Evolutionary conservation across 2,888 invertebrate species (phyloP).

Genomic region (Standfussiana lucernea): DNA sequence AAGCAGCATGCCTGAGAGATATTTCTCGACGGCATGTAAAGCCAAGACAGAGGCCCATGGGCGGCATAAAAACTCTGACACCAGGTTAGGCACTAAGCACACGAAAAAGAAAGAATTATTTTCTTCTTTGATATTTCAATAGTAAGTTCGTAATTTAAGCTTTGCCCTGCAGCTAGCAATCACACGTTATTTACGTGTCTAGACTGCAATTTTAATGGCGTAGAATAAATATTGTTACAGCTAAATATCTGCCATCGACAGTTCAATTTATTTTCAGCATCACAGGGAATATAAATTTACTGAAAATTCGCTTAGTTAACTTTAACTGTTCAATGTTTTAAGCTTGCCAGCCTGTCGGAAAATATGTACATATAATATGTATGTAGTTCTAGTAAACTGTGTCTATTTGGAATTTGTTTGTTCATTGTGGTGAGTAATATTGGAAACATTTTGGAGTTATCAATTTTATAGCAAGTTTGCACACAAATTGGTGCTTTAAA

Average conservation of each 20-base stretch:
- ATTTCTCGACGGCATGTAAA: no score
- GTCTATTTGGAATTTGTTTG: not conserved
- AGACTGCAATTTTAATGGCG: constrained; percentile 47
- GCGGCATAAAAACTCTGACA: no score
- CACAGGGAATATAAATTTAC: not conserved
- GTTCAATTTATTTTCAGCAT: constrained; percentile 34
- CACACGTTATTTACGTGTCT: constrained; percentile 51
- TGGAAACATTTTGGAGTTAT: not conserved
- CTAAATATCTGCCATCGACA: constrained; percentile 44
- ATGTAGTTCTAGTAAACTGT: not conserved
- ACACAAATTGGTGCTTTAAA: not conserved
- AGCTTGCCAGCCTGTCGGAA: not conserved
- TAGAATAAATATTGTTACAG: constrained; percentile 10
- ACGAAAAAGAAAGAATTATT: no score
- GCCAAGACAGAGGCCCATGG: no score
- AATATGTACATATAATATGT: no score
- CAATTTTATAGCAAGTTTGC: not conserved
- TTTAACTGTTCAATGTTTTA: constrained; percentile 12
- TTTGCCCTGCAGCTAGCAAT: constrained; percentile 8
- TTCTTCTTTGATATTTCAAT: not conserved
- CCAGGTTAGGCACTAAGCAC: no score
- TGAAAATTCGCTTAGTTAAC: not conserved
- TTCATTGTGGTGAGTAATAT: not conserved
- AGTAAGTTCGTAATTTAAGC: constrained; percentile 15
- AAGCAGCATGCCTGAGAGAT: no score